Evolutionary conservation across 2,888 invertebrate species (phyloP), one percentile per base, ranked within the genome.

Genomic region (Drosophila nr. perissopoda): DNA sequence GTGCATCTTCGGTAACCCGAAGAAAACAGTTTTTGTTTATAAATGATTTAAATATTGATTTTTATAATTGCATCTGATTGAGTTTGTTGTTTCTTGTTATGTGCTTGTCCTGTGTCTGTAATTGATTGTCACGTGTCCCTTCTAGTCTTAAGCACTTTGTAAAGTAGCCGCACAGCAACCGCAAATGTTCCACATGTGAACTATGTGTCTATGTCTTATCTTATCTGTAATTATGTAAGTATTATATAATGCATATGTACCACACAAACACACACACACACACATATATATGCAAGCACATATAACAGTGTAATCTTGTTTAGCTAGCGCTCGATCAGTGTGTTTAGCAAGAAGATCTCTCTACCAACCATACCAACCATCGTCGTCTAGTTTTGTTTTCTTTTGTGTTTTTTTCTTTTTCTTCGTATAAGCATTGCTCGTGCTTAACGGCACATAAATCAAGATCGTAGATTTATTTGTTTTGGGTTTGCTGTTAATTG

Each of bases 71-170:
- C 62, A 76, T 54, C 29, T 56, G 34, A 31, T 61, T 59, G 42
- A 63, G 29, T 57, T 56, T 27, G 11, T 49, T 45, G 36, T 38
- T 48, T 45, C 33, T 36, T 67, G 34, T 62, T 67, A 40, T 59
- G n/a, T 56, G 48, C 63, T 58, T 78, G 83, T 82, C 63, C 53
- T 81, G 78, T 80, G 71, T 76, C 51, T 59, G 48, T 80, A 45
- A 25, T 58, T 38, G 45, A 60, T 59, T 69, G 38, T 61, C 49
- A 56, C 54, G 45, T 66, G 87, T 83, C 51, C 27, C 18, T 8
- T 11, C 48, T 84, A 87, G 65, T 38, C 31, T 52, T 84, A 84
- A 84, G 87, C 89, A 89, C 81, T 40, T 56, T 62, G 49, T 68
- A 62, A 51, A 70, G 66, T 66, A 73, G 73, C 58, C 33, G 54